phyloP scores from a whole-genome alignment of 2,797 vertebrate species.

The Heterohyrax brucei region DNA sequence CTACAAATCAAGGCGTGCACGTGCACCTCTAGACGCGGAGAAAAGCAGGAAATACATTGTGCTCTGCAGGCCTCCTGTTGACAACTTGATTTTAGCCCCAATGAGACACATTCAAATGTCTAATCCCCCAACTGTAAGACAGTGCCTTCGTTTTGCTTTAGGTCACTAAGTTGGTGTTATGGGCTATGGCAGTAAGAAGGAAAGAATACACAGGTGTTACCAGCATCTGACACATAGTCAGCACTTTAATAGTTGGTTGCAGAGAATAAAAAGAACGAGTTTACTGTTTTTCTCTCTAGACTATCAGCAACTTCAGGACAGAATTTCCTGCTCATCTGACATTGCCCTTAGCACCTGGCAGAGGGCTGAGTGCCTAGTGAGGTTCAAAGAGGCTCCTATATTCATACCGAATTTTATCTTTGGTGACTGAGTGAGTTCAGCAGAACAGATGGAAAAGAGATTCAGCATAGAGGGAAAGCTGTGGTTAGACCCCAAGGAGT shows the following conservation, averaged over 20 bases:
- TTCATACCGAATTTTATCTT: neutral
- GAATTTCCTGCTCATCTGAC: slow-evolving; percentile 70
- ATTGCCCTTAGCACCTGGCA: neutral
- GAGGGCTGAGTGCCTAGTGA: neutral
- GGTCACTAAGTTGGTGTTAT: neutral
- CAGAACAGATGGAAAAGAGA: neutral
- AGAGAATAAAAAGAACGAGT: neutral
- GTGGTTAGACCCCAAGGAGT: too few species aligned
- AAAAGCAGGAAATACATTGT: neutral
- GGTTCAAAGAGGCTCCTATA: neutral
- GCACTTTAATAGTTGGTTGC: neutral
- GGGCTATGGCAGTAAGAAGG: neutral
- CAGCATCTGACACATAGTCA: neutral
- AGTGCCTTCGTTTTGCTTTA: neutral
- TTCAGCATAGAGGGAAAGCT: neutral
- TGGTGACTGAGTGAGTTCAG: too few species aligned
- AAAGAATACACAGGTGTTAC: neutral
- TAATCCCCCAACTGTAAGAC: neutral
- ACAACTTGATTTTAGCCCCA: neutral
- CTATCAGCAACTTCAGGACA: neutral
- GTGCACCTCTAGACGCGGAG: neutral
- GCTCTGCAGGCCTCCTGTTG: neutral
- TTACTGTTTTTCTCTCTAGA: neutral
- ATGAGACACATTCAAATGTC: neutral
- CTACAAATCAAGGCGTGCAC: neutral